Percentiles rank a stretch among this genome's conserved stretches.
Conservation (phyloP, 2,888 invertebrate species). For the Ornithoptera alexandrae region DNA sequence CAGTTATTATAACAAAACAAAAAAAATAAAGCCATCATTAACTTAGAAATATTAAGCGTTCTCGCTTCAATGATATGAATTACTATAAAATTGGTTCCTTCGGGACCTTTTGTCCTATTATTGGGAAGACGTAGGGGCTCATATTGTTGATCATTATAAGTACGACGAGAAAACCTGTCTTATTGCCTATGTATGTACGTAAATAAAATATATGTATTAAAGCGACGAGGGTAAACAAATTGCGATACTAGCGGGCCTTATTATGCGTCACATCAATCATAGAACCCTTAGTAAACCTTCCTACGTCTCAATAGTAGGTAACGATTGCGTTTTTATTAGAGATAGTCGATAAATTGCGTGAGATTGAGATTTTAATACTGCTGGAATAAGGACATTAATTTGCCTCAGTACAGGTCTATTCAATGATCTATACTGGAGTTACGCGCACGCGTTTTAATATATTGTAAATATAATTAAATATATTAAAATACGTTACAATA, state of each 20-base stretch:
- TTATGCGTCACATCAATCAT: slow-evolving; percentile 79
- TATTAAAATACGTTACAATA: no score
- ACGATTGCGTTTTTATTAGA: slow-evolving; percentile 39
- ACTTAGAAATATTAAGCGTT: slow-evolving; percentile 35
- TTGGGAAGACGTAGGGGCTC: slow-evolving; percentile 60
- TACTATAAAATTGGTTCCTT: slow-evolving; percentile 71
- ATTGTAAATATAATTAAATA: no score
- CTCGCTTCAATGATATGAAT: slow-evolving; percentile 45
- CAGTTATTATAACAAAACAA: background rate
- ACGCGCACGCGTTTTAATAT: background rate
- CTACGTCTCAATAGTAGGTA: slow-evolving; percentile 47
- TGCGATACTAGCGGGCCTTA: slow-evolving; percentile 76
- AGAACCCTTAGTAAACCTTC: slow-evolving; percentile 64
- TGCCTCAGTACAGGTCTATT: background rate
- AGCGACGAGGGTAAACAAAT: slow-evolving; percentile 78
- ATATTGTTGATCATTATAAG: slow-evolving; percentile 72
- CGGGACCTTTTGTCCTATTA: slow-evolving; percentile 73
- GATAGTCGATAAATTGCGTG: slow-evolving; percentile 9
- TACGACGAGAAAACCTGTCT: slow-evolving; percentile 63
- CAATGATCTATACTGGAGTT: background rate
- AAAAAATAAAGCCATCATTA: background rate
- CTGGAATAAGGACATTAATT: background rate
- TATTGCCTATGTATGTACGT: slow-evolving; percentile 40
- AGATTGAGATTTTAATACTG: background rate
- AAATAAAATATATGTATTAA: slow-evolving; percentile 51